Evolutionary conservation across 2,113 vertebrate species (phyloP).

Genomic region (Leiothrix lutea): DNA sequence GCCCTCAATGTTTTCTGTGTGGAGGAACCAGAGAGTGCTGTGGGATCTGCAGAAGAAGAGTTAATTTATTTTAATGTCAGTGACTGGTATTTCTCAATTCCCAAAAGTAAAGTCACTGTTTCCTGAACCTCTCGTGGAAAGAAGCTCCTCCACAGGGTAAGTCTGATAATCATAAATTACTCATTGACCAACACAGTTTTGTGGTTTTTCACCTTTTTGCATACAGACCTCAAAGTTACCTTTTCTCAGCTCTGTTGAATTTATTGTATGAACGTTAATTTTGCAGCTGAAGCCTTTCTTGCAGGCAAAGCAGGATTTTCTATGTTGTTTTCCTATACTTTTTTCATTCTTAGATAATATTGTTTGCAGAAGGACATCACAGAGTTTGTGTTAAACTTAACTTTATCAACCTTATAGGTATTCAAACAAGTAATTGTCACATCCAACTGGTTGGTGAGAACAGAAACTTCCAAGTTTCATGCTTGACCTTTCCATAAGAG

Average conservation of each 20-base stretch:
- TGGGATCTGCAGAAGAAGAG: not conserved
- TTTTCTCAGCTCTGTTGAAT: constrained; percentile 56
- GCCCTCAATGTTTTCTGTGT: not conserved
- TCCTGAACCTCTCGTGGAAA: constrained; percentile 69
- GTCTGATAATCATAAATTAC: constrained; percentile 46
- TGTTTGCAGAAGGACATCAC: not conserved
- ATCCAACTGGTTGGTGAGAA: not conserved
- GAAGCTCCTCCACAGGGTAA: constrained; percentile 37
- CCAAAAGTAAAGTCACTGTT: constrained; percentile 54
- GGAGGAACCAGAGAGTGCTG: not conserved
- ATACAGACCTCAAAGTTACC: constrained; percentile 61
- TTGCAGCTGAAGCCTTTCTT: constrained; percentile 64
- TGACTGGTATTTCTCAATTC: constrained; percentile 69
- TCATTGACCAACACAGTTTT: constrained; percentile 68
- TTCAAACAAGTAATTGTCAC: not conserved
- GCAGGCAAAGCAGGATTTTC: constrained; percentile 35
- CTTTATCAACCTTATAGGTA: not conserved
- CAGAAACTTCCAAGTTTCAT: not conserved
- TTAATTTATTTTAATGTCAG: constrained; percentile 60
- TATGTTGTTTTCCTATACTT: not conserved
- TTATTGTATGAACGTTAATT: constrained; percentile 55
- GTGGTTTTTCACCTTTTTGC: constrained; percentile 68
- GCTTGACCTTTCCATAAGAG: not conserved
- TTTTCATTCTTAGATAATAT: not conserved
- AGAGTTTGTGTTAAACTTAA: not conserved